phyloP scores from a whole-genome alignment of 2,797 vertebrate genomes.

The Ambastaia sidthimunki region DNA sequence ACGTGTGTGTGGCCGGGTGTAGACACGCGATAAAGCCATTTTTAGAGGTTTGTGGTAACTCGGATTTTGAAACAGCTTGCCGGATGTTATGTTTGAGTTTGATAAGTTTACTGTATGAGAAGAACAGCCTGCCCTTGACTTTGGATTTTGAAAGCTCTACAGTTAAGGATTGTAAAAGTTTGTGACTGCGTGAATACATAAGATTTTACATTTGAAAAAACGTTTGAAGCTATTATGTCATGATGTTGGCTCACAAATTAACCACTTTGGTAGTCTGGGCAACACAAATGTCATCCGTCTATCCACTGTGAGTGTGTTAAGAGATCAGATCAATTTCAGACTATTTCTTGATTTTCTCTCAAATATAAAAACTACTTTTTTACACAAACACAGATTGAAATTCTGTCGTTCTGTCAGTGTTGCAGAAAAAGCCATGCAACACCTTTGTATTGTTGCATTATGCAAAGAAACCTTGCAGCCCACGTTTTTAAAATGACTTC shows the following conservation, averaged over 20 bases:
- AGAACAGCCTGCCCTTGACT: neutral
- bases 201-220: neutral
- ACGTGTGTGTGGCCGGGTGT: neutral
- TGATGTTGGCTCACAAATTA: neutral
- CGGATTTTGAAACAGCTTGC: neutral
- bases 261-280: neutral
- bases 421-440: neutral
- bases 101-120: neutral
- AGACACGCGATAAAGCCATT: neutral
- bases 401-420: neutral
- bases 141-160: neutral
- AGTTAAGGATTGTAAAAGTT: neutral
- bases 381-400: too few relatives aligned
- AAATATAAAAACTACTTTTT: too few relatives aligned
- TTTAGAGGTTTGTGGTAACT: neutral
- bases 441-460: neutral
- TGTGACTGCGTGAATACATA: neutral
- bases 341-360: too few relatives aligned
- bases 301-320: neutral
- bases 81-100: slow-evolving; percentile 5
- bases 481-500: slow-evolving; percentile 5
- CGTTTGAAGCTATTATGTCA: neutral
- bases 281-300: too few relatives aligned
- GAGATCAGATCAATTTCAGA: neutral
- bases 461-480: slow-evolving; percentile 15